Base-by-base conservation (phyloP, 2,797 vertebrate species). In the Dicrostonyx torquatus region DNA sequence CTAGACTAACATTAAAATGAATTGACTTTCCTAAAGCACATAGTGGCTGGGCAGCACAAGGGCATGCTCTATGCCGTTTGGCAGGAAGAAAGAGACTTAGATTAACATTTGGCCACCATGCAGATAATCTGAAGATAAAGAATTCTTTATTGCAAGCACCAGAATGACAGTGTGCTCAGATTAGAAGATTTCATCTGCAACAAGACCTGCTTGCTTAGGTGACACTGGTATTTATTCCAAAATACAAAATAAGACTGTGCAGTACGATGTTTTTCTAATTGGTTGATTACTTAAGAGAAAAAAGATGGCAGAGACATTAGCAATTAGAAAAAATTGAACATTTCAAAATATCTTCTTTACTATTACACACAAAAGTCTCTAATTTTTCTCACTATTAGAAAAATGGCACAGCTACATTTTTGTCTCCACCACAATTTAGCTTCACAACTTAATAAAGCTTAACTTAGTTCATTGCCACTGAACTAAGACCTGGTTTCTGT, bases 1-100 rank as follows among this genome's bases (percentile, higher is more conserved):
- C 95, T 97, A 96, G 80, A 97, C 87, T 96, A 97, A 96, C 96
- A 97, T 82, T 95, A 96, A 97, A 97, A 97, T 95, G 94, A 97
- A 95, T 95, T 96, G 94, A 91, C 94, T 97, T 97, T 96, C 94
- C 82, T 96, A 96, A 95, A 96, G 94, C 87, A 95, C 92, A 96
- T 89, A 96, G 48, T 97, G 87, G 79, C 87, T 82, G 18, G 78
- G 93, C 70, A 96, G 93, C 93, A 2, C 31, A 94, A 95, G 84
- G 85, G 62, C 93, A 96, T 1, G 14, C 43, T 93, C 94, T 95
- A 37, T 94, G 93, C 82, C 94, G 73, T 66, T 92, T 96, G 96
- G 94, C 94, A 97, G 77, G 83, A 91, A 94, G 73, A 95, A 96
- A 91, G 2, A 91, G 90, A 53, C 73, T 96, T 93, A 82, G 95